Evolutionary conservation across 2,113 vertebrate genomes (phyloP), one percentile per base, ranked within the genome.

Genomic region (Chionodraco myersi): DNA sequence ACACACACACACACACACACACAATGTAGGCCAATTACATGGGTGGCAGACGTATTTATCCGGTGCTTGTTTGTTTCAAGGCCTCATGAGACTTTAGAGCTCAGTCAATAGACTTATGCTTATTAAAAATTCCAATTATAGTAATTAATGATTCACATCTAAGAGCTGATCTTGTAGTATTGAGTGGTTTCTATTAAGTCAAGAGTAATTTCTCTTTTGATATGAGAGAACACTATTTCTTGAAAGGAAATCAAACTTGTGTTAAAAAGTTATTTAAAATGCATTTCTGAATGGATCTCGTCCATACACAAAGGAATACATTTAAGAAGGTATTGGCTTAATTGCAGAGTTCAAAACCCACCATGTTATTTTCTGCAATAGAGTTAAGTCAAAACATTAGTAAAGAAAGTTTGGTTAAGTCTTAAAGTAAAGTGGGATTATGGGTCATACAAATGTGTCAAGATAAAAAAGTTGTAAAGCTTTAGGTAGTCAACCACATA

Each of bases 21-120:
- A 36, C 36, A 81, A 54, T 74, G 70, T 74, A 59, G 78, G 65
- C 60, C 74, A 45, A 67, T 84, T 81, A 80, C 47, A 72, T 21
- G 57, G 72, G 59, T 75, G 85, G 62, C 73, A 54, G 72, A 54
- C 65, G 79, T 88, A 70, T 87, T 84, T 78, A 80, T 80, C 63
- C 69, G 30, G 4, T 34, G 69, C 63, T 67, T 81, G 53, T 87
- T 84, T 83, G 79, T 75, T 85, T 80, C 23, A 53, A 57, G 53
- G 57, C 51, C 69, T 79, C 49, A 51, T 61, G 66, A 76, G 61
- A 75, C 63, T 52, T 75, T 56, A 75, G 44, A 77, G 58, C 64
- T 83, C 52, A 72, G 12, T 49, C 26, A 79, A 66, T 41, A 21
- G 7, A 82, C 52, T 66, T 72, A 83, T 77, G 52, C 80, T 65